A percentile compares a stretch with the other conserved stretches of the same genome.
These are phyloP conservation scores for Carpatolechia fugitivella DNA, from an alignment of 2,888 invertebrate genomes.

Conservation along the genomic window DNA sequence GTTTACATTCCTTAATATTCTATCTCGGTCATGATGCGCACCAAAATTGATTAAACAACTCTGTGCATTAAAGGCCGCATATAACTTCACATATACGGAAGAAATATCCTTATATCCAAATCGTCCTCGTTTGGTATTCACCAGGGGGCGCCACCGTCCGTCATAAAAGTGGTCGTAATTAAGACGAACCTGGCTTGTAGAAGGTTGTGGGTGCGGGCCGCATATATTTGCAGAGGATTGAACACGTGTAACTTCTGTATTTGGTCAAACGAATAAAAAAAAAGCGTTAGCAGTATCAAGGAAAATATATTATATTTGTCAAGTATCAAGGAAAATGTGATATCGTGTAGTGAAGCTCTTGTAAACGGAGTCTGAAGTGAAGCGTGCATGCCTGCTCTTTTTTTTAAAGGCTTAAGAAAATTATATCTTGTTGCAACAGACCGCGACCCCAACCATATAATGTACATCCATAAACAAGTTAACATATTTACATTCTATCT, in stretches of 20 bases:
- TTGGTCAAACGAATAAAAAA: too few species aligned
- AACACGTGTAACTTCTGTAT: neutral
- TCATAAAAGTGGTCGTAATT: constrained; percentile 46
- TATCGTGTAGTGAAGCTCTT: too few species aligned
- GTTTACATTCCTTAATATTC: too few species aligned
- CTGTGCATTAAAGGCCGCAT: neutral
- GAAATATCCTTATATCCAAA: constrained; percentile 12
- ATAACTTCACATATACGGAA: constrained; percentile 22
- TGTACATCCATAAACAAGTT: constrained; percentile 1
- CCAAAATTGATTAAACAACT: neutral
- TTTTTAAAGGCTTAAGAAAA: too few species aligned
- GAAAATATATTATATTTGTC: neutral
- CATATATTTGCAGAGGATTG: constrained; percentile 40
- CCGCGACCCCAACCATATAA: too few species aligned
- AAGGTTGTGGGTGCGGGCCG: constrained; percentile 31
- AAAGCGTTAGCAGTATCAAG: too few species aligned
- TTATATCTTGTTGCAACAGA: too few species aligned
- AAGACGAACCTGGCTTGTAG: constrained; percentile 38
- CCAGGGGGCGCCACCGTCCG: constrained; percentile 28
- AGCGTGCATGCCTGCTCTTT: neutral
- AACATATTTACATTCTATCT: constrained; percentile 8
- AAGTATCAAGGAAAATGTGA: too few species aligned
- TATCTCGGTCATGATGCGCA: too few species aligned
- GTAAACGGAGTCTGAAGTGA: too few species aligned
- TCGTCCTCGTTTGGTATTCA: constrained; percentile 37